Percentiles rank a stretch among this genome's conserved stretches.
phyloP scores from a whole-genome alignment of 1,140 invertebrate species.

The Trissolcus basalis region DNA sequence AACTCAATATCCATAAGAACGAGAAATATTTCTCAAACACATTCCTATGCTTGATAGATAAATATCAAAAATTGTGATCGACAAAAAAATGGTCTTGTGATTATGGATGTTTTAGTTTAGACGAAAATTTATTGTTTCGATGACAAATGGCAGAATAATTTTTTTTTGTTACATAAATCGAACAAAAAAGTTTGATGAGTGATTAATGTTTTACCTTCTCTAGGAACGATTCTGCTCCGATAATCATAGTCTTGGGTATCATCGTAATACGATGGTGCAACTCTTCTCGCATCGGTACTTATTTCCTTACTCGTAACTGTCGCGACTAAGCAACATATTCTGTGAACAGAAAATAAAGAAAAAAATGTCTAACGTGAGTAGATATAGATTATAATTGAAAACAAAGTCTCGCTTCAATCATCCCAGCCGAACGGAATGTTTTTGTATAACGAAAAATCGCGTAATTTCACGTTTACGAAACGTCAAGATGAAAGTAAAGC shows the following conservation, averaged over 20 bases:
- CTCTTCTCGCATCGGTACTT: slow-evolving; percentile 41
- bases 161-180: not conserved
- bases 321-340: slow-evolving; percentile 54
- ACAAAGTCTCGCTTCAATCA: slow-evolving; percentile 1
- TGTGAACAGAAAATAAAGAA: slow-evolving; percentile 30
- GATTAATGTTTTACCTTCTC: slow-evolving; percentile 16
- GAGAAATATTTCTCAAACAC: too few species aligned
- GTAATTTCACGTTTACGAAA: slow-evolving; percentile 38
- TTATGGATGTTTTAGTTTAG: too few species aligned
- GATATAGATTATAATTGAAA: slow-evolving; percentile 15
- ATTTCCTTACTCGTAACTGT: slow-evolving; percentile 38
- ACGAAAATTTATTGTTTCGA: too few species aligned
- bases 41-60: too few species aligned
- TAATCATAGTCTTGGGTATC: slow-evolving; percentile 49
- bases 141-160: too few species aligned
- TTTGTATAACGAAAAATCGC: slow-evolving; percentile 22
- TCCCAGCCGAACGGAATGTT: slow-evolving; percentile 9
- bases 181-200: not conserved
- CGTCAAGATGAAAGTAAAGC: slow-evolving; percentile 38
- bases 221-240: slow-evolving; percentile 45
- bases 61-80: too few species aligned
- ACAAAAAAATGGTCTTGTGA: too few species aligned
- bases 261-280: slow-evolving; percentile 43
- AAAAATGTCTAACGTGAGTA: not conserved
- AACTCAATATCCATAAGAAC: too few species aligned